These are phyloP conservation scores for human DNA, from an alignment of 2,113 vertebrate genomes.

Conservation along the genomic window GRCh38 chr1:219815001-219815500, in stretches of 20 bases:
- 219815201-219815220: background rate
- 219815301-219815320: background rate
- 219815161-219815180: background rate
- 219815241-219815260: background rate
- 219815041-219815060: background rate
- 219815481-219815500: background rate
- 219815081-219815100: background rate
- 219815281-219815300: background rate
- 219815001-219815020: background rate
- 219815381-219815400: background rate
- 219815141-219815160: background rate
- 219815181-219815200: background rate
- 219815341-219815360: too few relatives aligned
- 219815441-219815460: background rate
- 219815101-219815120: background rate
- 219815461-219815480: accelerated
- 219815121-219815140: background rate
- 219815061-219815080: accelerated
- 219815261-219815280: background rate
- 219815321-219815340: background rate
- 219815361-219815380: background rate
- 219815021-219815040: background rate
- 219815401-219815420: background rate
- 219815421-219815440: too few relatives aligned
- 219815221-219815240: background rate